These are phyloP conservation scores for Neopelma chrysocephalum DNA, from an alignment of 2,797 vertebrate species.

Conservation along the genomic window DNA sequence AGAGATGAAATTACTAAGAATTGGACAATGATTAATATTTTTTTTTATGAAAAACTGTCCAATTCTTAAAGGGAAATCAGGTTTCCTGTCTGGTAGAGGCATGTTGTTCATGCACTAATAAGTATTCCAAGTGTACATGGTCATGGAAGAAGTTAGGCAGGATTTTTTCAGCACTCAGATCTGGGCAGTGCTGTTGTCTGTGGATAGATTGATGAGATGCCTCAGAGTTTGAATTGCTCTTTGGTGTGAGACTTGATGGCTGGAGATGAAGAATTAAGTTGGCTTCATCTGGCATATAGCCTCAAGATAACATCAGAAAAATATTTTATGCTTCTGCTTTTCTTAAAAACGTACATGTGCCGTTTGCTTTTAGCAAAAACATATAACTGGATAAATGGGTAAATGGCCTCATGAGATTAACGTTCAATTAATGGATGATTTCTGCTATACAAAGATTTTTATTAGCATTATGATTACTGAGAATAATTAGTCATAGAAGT, in stretches of 20 bases:
- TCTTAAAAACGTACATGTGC: background rate
- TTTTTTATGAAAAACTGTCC: background rate
- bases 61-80: background rate
- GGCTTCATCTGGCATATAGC: background rate
- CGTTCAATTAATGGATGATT: slow-evolving; percentile 41
- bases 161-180: background rate
- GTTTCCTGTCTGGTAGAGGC: background rate
- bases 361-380: slow-evolving; percentile 11
- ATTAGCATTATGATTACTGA: slow-evolving; percentile 47
- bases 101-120: background rate
- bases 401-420: slow-evolving; percentile 40
- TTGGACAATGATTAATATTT: background rate
- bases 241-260: background rate
- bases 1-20: background rate
- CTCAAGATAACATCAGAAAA: background rate
- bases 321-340: background rate
- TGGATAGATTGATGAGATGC: background rate
- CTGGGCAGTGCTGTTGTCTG: background rate
- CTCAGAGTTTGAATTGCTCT: background rate
- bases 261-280: background rate
- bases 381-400: slow-evolving; percentile 30
- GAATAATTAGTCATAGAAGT: slow-evolving; percentile 39
- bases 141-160: background rate
- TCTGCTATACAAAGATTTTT: slow-evolving; percentile 51
- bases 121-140: background rate